phyloP scores from a whole-genome alignment of 2,888 invertebrate genomes.

The Dermolepida albohirtum region DNA sequence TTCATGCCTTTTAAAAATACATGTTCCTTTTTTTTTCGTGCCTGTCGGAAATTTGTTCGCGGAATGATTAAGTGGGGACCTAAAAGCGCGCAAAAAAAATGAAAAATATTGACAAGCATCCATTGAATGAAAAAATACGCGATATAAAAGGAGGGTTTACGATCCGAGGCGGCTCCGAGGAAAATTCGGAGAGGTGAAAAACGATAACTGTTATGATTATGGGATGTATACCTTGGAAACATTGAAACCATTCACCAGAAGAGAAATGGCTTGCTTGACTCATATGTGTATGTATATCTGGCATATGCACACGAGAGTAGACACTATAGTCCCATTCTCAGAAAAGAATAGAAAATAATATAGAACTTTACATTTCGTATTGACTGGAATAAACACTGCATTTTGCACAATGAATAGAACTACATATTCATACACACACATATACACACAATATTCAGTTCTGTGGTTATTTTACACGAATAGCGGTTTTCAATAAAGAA shows the following conservation, averaged over 20 bases:
- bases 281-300: conserved; percentile 7
- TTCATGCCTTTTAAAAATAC: conserved; percentile 46
- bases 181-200: conserved; percentile 47
- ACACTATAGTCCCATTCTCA: background rate
- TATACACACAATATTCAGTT: conserved; percentile 2
- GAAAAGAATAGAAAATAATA: conserved; percentile 14
- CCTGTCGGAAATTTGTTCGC: conserved; percentile 39
- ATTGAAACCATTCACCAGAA: conserved; percentile 34
- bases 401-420: conserved; percentile 10
- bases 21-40: conserved; percentile 41
- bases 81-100: conserved; percentile 44
- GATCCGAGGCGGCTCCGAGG: conserved; percentile 35
- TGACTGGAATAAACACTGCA: conserved; percentile 28
- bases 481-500: conserved; percentile 24
- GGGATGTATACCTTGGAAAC: conserved; percentile 38
- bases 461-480: conserved; percentile 28
- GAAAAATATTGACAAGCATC: conserved; percentile 54
- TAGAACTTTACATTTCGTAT: conserved; percentile 21
- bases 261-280: conserved; percentile 12
- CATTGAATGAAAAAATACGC: conserved; percentile 50
- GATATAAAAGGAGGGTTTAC: conserved; percentile 53
- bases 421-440: background rate
- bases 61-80: conserved; percentile 41
- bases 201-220: conserved; percentile 44
- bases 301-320: conserved; percentile 14